Evolutionary conservation across 2,797 vertebrate genomes (phyloP), one percentile per base, ranked within the genome.

Genomic region (Cyprinodon diabolis): DNA sequence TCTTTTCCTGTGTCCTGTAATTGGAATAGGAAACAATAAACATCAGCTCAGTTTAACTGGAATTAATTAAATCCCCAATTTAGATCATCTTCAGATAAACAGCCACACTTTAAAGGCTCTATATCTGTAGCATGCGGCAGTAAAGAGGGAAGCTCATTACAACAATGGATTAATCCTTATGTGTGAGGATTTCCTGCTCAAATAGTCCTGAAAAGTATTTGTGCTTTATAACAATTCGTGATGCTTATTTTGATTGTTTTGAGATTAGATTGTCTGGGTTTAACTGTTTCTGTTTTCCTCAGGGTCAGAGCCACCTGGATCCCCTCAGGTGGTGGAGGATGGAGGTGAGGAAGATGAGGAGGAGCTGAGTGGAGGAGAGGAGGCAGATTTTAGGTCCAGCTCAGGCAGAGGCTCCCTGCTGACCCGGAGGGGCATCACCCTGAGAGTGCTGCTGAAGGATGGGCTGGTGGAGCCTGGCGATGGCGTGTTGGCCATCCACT

Each of bases 391-490:
- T 76, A 4, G 90, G 30, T 88, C 86, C 82, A 92, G 89, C 69
- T 91, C 92, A 0, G 84, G 93, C 0, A 89, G 96, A 0, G 96
- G 97, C 0, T 95, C 95, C 40, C 90, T 97, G 58, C 94, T 99
- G 81, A 97, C 97, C 25, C 91, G 97, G 71, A 94, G 97, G 0
- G 96, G 97, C 47, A 97, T 99, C 94, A 99, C 98, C 2, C 91
- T 99, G 71, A 87, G 97, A 0, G 97, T 98, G 23, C 95, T 98
- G 69, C 96, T 99, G 35, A 97, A 98, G 2, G 97, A 99, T 0
- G 95, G 95, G 25, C 94, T 98, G 87, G 96, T 99, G 73, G 96
- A 98, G 86, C 96, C 98, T 0, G 98, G 97, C 30, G 94, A 95
- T 0, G 97, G 97, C 0, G 96, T 97, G 66, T 93, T 99, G 12